Evolutionary conservation across 1,140 invertebrate genomes (phyloP).

Genomic region (Procambarus virginalis): DNA sequence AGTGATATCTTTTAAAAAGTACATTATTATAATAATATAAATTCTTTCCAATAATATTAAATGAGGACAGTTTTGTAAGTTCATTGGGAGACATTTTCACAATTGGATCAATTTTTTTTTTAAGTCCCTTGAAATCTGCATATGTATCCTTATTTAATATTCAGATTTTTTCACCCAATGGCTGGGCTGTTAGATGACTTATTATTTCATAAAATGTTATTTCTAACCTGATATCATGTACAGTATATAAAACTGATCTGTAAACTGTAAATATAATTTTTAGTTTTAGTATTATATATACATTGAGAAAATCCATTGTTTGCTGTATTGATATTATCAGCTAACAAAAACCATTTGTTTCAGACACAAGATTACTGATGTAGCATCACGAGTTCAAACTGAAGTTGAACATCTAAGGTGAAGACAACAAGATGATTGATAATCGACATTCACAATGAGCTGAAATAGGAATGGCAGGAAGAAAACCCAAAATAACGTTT

Average conservation of each 20-base stretch:
- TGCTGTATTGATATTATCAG: conserved; percentile 46
- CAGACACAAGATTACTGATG: conserved; percentile 61
- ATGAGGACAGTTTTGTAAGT: background rate
- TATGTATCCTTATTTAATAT: background rate
- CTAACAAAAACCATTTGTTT: conserved; percentile 59
- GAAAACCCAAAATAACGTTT: conserved; percentile 19
- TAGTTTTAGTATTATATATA: background rate
- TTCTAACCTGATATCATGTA: background rate
- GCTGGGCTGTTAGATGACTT: background rate
- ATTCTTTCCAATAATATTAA: background rate
- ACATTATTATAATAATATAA: background rate
- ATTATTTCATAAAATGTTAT: background rate
- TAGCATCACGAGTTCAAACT: conserved; percentile 53
- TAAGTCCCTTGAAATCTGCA: background rate
- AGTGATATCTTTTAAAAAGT: background rate
- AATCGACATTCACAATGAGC: conserved; percentile 24
- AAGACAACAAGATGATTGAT: conserved; percentile 55
- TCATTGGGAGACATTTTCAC: background rate
- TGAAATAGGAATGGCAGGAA: conserved; percentile 39
- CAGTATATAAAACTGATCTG: background rate
- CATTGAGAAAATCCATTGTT: background rate
- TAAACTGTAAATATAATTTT: background rate
- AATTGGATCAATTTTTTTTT: background rate
- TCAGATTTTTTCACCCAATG: background rate
- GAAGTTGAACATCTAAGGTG: conserved; percentile 35